Base-by-base conservation (phyloP, 2,888 invertebrate genomes). In the Ormyrus pomaceus region DNA sequence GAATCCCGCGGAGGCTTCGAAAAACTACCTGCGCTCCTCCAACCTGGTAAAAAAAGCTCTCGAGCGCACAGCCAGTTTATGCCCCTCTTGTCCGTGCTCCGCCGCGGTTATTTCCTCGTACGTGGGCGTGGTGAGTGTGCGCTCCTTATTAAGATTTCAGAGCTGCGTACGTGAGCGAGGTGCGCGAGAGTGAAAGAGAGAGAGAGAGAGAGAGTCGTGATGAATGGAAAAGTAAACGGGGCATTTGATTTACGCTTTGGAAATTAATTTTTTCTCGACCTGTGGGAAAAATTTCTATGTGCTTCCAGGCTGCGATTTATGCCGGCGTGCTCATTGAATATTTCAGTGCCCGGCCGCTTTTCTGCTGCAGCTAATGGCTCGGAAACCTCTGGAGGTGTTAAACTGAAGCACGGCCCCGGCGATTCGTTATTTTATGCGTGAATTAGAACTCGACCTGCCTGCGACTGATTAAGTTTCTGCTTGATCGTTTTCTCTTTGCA, bases 101-200 rank as follows among this genome's bases (percentile, higher is more conserved):
- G 34, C 34, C 34, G 34, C 34, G 34, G 34, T 34, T 34, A 34
- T 34, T 50, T 59, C 7, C 45, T 6, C 11, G 6, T 48, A 6
- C 11, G 72, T 64, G 55, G 73, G 73, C 73, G 72, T 73, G 72
- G 64, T n/a, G 10, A 69, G 53, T n/a, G 19, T 51, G 48, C 64
- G 34, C 58, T 79, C 62, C 75, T 75, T 78, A 78, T 77, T 81
- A 78, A 81, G 75, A 77, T 77, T 80, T 80, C 69, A 68, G 68
- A 56, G 56, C 56, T 19, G 10, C 13, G 10, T 48, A 48, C 50
- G 59, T 59, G 51, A 19, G 8, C 13, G 34, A 10, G 50, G 10
- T 7, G 10, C 11, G 46, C 13, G 13, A 13, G 48, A 55, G 46
- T 19, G 34, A 34, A 34, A 34, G 34, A 34, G 34, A 34, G 34